A percentile compares a stretch with the other conserved stretches of the same genome.
Conservation (phyloP, 2,888 invertebrate genomes). For the Biston stratarius region DNA sequence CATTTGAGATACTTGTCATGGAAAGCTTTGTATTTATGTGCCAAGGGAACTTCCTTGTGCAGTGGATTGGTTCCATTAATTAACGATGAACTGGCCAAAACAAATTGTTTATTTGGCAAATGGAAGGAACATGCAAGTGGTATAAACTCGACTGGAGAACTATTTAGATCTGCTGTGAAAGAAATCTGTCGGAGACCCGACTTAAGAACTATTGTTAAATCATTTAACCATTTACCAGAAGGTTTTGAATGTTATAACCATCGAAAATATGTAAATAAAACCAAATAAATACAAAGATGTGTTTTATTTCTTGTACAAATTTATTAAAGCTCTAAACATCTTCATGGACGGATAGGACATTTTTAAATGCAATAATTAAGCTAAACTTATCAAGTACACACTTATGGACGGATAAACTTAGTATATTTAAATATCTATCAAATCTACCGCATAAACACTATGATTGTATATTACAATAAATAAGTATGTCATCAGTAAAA, state of each 20-base stretch:
- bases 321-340: constrained; percentile 39
- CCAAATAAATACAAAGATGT: constrained; percentile 32
- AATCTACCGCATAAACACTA: too few relatives aligned
- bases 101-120: constrained; percentile 77
- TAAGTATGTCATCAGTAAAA: not conserved
- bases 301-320: constrained; percentile 37
- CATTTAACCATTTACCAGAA: constrained; percentile 64
- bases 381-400: constrained; percentile 54
- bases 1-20: constrained; percentile 79
- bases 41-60: constrained; percentile 72
- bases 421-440: not conserved
- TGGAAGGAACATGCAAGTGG: constrained; percentile 73
- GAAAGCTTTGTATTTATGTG: constrained; percentile 74
- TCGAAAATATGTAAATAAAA: constrained; percentile 49
- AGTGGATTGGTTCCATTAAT: constrained; percentile 64
- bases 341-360: constrained; percentile 33
- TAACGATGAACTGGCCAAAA: constrained; percentile 69
- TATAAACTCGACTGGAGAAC: constrained; percentile 65
- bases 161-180: constrained; percentile 55
- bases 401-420: constrained; percentile 7
- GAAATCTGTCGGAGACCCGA: constrained; percentile 71
- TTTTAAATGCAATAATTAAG: constrained; percentile 13
- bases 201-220: constrained; percentile 65
- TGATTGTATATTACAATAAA: not conserved
- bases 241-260: constrained; percentile 72